A percentile compares a stretch with the other conserved stretches of the same genome.
These are phyloP conservation scores for Spodoptera litura DNA, from an alignment of 1,140 invertebrate genomes.

Conservation along the genomic window DNA sequence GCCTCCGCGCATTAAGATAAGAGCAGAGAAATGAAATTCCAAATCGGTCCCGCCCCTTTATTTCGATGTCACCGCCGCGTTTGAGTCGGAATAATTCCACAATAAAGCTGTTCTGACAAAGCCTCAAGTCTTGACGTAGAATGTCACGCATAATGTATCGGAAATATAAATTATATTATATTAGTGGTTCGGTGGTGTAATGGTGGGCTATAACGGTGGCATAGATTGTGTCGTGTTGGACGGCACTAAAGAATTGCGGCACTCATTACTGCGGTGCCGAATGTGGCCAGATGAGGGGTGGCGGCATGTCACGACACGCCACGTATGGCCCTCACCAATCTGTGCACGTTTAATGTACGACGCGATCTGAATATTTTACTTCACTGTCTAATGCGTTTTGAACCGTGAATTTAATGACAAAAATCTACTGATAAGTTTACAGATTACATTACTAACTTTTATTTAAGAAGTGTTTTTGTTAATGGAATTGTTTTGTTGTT, in stretches of 20 bases:
- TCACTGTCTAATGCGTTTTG: conserved; percentile 20
- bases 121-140: conserved; percentile 56
- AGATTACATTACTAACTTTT: too few relatives aligned
- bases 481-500: too few relatives aligned
- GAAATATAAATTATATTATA: conserved; percentile 80
- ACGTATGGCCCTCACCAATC: conserved; percentile 26
- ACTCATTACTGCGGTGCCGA: conserved; percentile 70
- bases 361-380: conserved; percentile 33
- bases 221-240: conserved; percentile 70
- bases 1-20: conserved; percentile 68
- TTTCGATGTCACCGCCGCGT: conserved; percentile 62
- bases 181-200: conserved; percentile 69
- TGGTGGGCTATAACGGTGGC: conserved; percentile 59
- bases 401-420: neutral
- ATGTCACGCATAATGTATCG: conserved; percentile 72
- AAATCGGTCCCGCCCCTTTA: conserved; percentile 64
- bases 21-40: conserved; percentile 67
- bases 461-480: too few relatives aligned
- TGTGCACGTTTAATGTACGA: conserved; percentile 19
- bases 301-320: conserved; percentile 61
- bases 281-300: conserved; percentile 63
- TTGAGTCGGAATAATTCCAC: conserved; percentile 57
- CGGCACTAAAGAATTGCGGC: conserved; percentile 74
- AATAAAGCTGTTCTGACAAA: conserved; percentile 64
- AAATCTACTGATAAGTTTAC: too few relatives aligned